Evolutionary conservation across 2,113 vertebrate species (phyloP).

Genomic region (Stigmatopora nigra): DNA sequence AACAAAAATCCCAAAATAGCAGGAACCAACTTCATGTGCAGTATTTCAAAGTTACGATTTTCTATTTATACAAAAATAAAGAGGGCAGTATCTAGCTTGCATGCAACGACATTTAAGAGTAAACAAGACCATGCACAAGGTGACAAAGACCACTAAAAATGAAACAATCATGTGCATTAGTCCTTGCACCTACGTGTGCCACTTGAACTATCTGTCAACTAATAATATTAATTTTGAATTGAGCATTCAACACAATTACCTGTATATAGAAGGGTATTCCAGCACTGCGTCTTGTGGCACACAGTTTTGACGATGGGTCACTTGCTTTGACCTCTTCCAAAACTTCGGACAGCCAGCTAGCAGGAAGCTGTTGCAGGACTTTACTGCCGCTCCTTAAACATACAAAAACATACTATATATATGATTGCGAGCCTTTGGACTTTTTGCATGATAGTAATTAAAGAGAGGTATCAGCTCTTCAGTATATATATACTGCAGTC

Average conservation of each 20-base stretch:
- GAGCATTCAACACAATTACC: conserved; percentile 59
- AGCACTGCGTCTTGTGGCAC: conserved; percentile 90
- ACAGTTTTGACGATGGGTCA: conserved; percentile 84
- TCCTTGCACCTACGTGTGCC: not conserved
- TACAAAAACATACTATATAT: conserved; percentile 3
- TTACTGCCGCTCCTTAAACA: conserved; percentile 71
- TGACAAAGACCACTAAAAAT: not conserved
- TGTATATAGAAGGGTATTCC: conserved; percentile 97
- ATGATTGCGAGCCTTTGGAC: no score
- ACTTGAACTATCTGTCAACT: not conserved
- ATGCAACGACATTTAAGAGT: conserved; percentile 19
- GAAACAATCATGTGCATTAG: not conserved
- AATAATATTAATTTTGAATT: not conserved
- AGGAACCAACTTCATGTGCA: no score
- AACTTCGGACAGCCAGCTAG: conserved; percentile 80
- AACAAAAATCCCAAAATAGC: no score
- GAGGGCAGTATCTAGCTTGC: not conserved
- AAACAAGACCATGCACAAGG: conserved; percentile 22
- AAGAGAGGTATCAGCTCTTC: no score
- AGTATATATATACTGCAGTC: no score
- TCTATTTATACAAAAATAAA: no score
- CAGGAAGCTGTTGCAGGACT: conserved; percentile 76
- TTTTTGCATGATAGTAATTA: no score
- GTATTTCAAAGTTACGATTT: no score
- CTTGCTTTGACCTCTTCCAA: conserved; percentile 86